Base-by-base conservation (phyloP, 2,888 invertebrate genomes). In the Cyclophora albipunctata region DNA sequence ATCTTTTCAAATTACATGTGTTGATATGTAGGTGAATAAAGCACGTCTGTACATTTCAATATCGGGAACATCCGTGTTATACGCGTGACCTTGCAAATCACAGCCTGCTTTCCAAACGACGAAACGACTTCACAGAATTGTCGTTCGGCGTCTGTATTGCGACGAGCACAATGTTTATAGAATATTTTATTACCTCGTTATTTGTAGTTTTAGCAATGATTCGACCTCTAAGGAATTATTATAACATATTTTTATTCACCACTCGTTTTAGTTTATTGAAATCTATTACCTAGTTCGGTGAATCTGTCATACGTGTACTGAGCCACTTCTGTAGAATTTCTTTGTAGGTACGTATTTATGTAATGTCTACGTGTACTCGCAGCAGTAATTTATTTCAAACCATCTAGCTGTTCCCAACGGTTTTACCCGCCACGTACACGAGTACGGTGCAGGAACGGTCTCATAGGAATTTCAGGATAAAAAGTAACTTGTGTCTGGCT, bases 1-100 rank as follows among this genome's bases (percentile, higher is more conserved):
- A 79, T 83, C 81, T 81, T 85, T 85, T 85, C 73, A 82, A 84
- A 80, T 79, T 78, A 78, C 78, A 78, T 77, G 75, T 79, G 79
- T 77, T 82, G 79, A 86, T 86, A 87, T 84, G 86, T 87, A 84
- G 88, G 87, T 87, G 86, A 87, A 86, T 87, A 87, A 87, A 87
- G 85, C 85, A 87, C 81, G 87, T 84, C 83, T 86, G 79, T 85
- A 84, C 86, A 87, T 87, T 87, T 83, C 85, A 87, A 88, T 87
- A 87, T 87, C 85, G 86, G 84, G 86, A 86, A 88, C 87, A 88
- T 88, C 88, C 88, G 88, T 87, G 87, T 87, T 86, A 87, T 87
- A 81, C 84, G 83, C 84, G 86, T 87, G 88, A 88, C 88, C 88
- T 88, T 88, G 88, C 87, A 88, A 87, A 87, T 87, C 87, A 87